Percentiles rank a stretch among this genome's conserved stretches.
phyloP scores from a whole-genome alignment of 2,888 invertebrate species.

The Gonocerus acuteangulatus region DNA sequence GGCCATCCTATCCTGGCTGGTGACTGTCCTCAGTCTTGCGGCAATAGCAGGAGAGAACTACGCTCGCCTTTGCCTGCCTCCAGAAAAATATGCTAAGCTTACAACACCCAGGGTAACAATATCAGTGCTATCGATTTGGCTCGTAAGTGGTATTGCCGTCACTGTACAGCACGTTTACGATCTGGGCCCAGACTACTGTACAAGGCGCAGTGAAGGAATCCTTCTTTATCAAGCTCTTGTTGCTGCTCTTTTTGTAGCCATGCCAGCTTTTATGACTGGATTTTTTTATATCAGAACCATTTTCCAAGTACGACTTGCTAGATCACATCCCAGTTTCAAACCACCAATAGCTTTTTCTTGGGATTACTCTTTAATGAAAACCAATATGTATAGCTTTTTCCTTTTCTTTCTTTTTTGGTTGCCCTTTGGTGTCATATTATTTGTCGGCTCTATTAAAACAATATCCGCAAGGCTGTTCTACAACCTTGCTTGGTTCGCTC shows the following conservation, averaged over 20 bases:
- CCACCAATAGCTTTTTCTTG: slow-evolving; percentile 55
- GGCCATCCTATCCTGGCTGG: slow-evolving; percentile 57
- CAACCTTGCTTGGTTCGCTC: slow-evolving; percentile 60
- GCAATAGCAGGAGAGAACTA: slow-evolving; percentile 62
- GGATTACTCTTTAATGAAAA: slow-evolving; percentile 54
- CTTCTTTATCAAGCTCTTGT: slow-evolving; percentile 52
- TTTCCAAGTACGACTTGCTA: slow-evolving; percentile 48
- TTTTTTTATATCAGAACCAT: slow-evolving; percentile 49
- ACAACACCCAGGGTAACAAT: slow-evolving; percentile 50
- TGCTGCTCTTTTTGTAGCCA: slow-evolving; percentile 51
- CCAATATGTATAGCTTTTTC: slow-evolving; percentile 58
- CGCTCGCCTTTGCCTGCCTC: slow-evolving; percentile 53
- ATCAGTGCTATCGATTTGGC: slow-evolving; percentile 52
- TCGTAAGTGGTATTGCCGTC: slow-evolving; percentile 50
- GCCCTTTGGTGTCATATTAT: slow-evolving; percentile 57
- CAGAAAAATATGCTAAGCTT: slow-evolving; percentile 48
- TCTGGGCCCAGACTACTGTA: slow-evolving; percentile 62
- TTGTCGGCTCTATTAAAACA: slow-evolving; percentile 49
- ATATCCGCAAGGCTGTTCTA: slow-evolving; percentile 54
- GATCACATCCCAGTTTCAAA: slow-evolving; percentile 52
- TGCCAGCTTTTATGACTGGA: slow-evolving; percentile 54
- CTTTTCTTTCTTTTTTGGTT: slow-evolving; percentile 58
- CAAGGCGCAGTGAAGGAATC: slow-evolving; percentile 47
- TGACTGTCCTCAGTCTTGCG: slow-evolving; percentile 54
- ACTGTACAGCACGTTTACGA: slow-evolving; percentile 54